Evolutionary conservation across 2,888 invertebrate species (phyloP).

Genomic region (Dinocampus coccinellae): DNA sequence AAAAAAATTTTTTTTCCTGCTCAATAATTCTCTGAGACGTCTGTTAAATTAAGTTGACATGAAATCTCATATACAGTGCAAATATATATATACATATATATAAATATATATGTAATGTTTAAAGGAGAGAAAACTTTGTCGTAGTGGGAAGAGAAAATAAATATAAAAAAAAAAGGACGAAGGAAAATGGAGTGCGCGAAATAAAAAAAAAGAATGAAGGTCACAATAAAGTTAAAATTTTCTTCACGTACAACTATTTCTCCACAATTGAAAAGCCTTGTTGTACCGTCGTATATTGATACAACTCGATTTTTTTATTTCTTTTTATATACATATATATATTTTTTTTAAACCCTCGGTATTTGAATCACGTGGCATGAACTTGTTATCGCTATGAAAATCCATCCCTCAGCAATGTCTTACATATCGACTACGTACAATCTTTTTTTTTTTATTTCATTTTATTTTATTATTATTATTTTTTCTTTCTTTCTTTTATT

Average conservation of each 20-base stretch:
- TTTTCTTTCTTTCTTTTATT: not conserved
- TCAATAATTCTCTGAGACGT: not conserved
- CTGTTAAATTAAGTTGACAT: not conserved
- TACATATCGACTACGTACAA: not conserved
- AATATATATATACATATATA: not conserved
- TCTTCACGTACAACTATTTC: not conserved
- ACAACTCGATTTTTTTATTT: not conserved
- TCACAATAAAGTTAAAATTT: not conserved
- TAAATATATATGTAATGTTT: no score
- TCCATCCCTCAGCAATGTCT: constrained; percentile 36
- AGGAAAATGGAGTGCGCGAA: not conserved
- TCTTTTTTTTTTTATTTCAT: constrained; percentile 5
- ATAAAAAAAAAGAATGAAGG: not conserved
- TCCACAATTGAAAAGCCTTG: constrained; percentile 1
- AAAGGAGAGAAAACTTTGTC: not conserved
- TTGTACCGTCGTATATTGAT: not conserved
- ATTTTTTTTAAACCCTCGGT: constrained; percentile 24
- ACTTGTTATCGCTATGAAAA: constrained; percentile 47
- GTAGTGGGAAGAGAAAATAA: not conserved
- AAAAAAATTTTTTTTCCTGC: not conserved
- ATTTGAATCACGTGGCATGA: constrained; percentile 57
- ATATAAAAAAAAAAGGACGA: not conserved
- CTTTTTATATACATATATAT: constrained; percentile 24
- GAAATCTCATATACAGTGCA: not conserved
- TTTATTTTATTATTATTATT: not conserved